Conservation (phyloP, 1,140 invertebrate species). For the Drosophila ohnishii region DNA sequence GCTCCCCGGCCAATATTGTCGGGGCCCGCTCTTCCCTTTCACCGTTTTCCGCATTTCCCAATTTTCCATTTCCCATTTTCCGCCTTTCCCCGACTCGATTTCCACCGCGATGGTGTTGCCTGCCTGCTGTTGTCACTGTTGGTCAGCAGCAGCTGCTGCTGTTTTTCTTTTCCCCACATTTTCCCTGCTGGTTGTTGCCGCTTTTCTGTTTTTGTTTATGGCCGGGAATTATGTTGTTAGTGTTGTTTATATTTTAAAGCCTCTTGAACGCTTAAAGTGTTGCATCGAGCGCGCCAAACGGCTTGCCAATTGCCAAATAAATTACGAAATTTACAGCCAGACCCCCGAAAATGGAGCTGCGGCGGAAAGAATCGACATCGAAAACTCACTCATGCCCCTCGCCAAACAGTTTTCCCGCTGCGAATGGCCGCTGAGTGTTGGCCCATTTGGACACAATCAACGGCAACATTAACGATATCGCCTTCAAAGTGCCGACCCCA, state of each 20-base stretch:
- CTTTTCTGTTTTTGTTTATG: slow-evolving; percentile 64
- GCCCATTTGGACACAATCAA: slow-evolving; percentile 74
- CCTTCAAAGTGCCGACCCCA: slow-evolving; percentile 68
- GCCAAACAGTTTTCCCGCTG: slow-evolving; percentile 43
- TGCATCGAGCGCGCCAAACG: slow-evolving; percentile 53
- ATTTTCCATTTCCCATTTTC: slow-evolving; percentile 11
- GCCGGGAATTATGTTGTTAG: slow-evolving; percentile 73
- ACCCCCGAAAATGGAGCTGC: background rate
- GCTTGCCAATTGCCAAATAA: slow-evolving; percentile 75
- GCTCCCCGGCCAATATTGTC: slow-evolving; percentile 11
- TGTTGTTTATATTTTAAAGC: slow-evolving; percentile 64
- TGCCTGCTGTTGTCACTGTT: slow-evolving; percentile 63
- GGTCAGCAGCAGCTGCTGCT: slow-evolving; percentile 42
- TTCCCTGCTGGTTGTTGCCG: slow-evolving; percentile 18
- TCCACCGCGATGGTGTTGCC: background rate
- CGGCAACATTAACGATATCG: slow-evolving; percentile 80
- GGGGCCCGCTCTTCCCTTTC: background rate
- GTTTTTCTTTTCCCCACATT: slow-evolving; percentile 37
- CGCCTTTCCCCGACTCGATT: background rate
- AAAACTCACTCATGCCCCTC: slow-evolving; percentile 27
- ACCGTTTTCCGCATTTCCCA: slow-evolving; percentile 14
- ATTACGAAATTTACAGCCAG: slow-evolving; percentile 69
- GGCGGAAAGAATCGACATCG: slow-evolving; percentile 25
- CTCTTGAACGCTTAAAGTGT: slow-evolving; percentile 47
- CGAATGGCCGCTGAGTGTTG: slow-evolving; percentile 49